Evolutionary conservation across 2,797 vertebrate species (phyloP).

Genomic region (Sparus aurata): DNA sequence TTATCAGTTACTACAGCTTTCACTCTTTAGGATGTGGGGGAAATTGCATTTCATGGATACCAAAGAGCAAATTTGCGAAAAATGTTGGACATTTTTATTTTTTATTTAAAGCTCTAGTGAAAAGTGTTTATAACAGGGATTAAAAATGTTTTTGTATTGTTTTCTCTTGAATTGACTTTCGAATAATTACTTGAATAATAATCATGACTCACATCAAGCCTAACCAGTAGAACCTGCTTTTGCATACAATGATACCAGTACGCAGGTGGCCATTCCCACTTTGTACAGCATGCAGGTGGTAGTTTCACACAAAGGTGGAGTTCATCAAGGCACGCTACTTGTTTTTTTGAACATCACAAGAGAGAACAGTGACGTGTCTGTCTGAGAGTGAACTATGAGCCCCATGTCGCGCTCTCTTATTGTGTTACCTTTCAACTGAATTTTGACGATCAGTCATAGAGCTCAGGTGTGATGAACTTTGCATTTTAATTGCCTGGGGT

Average conservation of each 20-base stretch:
- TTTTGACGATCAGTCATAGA: slow-evolving; percentile 35
- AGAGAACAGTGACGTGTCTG: not conserved
- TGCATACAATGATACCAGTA: slow-evolving; percentile 2
- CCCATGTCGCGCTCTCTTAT: slow-evolving; percentile 24
- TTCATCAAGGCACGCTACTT: not conserved
- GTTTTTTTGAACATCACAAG: not conserved
- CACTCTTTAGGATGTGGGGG: slow-evolving; percentile 22
- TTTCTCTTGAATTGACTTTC: slow-evolving; percentile 41
- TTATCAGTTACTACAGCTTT: slow-evolving; percentile 13
- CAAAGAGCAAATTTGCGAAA: slow-evolving; percentile 68
- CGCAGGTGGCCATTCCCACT: slow-evolving; percentile 1
- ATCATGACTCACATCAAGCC: slow-evolving; percentile 43
- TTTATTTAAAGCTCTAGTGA: slow-evolving; percentile 30
- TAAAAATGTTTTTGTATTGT: not conserved
- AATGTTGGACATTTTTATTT: slow-evolving; percentile 16
- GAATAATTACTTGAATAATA: slow-evolving; percentile 76
- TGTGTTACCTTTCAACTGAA: slow-evolving; percentile 49
- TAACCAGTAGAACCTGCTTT: slow-evolving; percentile 74
- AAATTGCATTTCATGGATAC: slow-evolving; percentile 60
- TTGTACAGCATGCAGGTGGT: slow-evolving; percentile 4
- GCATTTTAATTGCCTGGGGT: slow-evolving; percentile 16
- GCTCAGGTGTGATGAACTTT: slow-evolving; percentile 23
- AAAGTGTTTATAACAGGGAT: slow-evolving; percentile 35
- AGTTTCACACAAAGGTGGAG: slow-evolving; percentile 42
- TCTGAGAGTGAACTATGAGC: slow-evolving; percentile 10